These are phyloP conservation scores for Campylomormyrus numenius DNA, from an alignment of 2,113 vertebrate species.

Conservation along the genomic window DNA sequence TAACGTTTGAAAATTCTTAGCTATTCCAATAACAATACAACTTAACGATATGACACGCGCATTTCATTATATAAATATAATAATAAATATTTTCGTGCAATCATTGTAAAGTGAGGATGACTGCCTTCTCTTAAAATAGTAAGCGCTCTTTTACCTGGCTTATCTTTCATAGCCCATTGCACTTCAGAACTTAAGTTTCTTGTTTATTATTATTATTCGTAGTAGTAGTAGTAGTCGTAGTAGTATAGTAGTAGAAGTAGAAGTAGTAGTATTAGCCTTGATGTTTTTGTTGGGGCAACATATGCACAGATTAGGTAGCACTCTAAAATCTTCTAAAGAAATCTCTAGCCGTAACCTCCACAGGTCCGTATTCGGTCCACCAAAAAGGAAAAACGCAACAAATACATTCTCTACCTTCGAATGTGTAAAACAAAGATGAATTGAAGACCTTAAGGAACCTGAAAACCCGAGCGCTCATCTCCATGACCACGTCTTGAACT, in stretches of 20 bases:
- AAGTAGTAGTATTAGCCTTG: not conserved
- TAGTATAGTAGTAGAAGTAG: constrained; percentile 15
- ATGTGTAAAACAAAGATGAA: constrained; percentile 74
- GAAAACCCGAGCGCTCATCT: constrained; percentile 86
- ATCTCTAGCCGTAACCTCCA: not conserved
- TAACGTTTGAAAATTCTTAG: not conserved
- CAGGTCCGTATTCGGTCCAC: constrained; percentile 20
- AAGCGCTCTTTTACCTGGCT: not conserved
- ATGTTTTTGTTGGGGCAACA: not conserved
- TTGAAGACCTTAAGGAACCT: constrained; percentile 55
- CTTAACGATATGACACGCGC: not conserved
- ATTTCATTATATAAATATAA: not conserved
- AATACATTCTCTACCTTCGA: constrained; percentile 62
- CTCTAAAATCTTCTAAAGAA: not conserved
- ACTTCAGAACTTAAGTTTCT: not conserved
- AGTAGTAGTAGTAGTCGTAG: not conserved
- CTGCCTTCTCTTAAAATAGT: not conserved
- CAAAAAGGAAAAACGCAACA: constrained; percentile 41
- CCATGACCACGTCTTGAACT: constrained; percentile 86
- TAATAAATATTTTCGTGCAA: not conserved
- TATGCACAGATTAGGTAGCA: not conserved
- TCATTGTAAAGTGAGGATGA: not conserved
- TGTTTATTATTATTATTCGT: constrained; percentile 6
- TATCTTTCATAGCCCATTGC: not conserved
- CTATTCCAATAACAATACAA: not conserved